Evolutionary conservation across 2,797 vertebrate genomes (phyloP), one percentile per base, ranked within the genome.

Genomic region (Poecilia velifera): DNA sequence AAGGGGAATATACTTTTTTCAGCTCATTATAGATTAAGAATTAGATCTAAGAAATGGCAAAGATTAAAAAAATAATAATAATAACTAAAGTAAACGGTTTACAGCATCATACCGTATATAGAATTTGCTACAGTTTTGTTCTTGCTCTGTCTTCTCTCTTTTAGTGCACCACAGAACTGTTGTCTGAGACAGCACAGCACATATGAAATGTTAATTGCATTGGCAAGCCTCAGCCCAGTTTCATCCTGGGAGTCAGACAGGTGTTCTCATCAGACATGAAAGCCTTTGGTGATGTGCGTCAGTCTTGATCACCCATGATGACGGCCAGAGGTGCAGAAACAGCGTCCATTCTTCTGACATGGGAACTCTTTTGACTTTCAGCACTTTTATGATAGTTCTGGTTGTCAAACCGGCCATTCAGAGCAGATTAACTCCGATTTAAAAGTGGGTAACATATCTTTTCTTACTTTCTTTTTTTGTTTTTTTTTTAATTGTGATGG

Each of bases 201-300:
- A 66, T 87, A 64, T 88, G 70, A 92, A 91, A 90, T 78, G 81
- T 93, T 92, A 93, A 93, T 76, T 87, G 84, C 78, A 46, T 77
- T 92, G 93, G 92, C 91, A 90, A 88, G 86, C 81, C 88, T 89
- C 86, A 88, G 87, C 92, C 91, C 86, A 83, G 51, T 86, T 92
- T 82, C 81, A 84, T 72, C 74, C 79, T 72, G 78, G 81, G 81
- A 90, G 91, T 84, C 76, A 90, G 94, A 94, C 94, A 95, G 93
- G 95, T 94, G 93, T 93, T 94, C 92, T 94, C 86, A 94, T 95
- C 28, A 86, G 92, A 94, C 90, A 81, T 90, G 95, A 95, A 94
- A 90, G 92, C 89, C 87, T 94, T 90, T 90, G 88, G 92, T 94
- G 93, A 95, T 90, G 90, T 72, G 62, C 90, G 94, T 95, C 95